phyloP scores from a whole-genome alignment of 2,797 vertebrate species.

The Acridotheres tristis region DNA sequence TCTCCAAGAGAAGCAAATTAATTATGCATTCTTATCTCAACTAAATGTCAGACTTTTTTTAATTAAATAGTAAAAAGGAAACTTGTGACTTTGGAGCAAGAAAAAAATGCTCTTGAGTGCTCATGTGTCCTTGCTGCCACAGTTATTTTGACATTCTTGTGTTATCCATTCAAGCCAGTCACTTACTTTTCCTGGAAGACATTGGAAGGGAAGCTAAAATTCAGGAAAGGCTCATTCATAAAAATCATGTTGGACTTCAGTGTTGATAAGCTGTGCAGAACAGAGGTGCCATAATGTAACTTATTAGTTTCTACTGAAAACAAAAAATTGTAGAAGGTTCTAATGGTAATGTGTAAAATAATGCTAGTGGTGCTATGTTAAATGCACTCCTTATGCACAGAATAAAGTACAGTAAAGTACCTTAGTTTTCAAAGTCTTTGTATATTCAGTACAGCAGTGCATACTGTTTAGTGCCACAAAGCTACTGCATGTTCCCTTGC shows the following conservation, averaged over 20 bases:
- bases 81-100: neutral
- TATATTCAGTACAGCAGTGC: neutral
- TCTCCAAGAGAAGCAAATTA: neutral
- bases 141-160: neutral
- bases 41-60: neutral
- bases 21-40: neutral
- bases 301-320: neutral
- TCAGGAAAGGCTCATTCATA: conserved; percentile 25
- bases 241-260: neutral
- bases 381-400: neutral
- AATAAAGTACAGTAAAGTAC: neutral
- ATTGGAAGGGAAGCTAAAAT: conserved; percentile 8
- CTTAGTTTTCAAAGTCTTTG: neutral
- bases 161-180: conserved; percentile 37
- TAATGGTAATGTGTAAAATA: neutral
- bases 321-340: neutral
- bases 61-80: conserved; percentile 10
- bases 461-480: neutral
- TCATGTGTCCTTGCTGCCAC: neutral
- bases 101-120: neutral
- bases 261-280: neutral
- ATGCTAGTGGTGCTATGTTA: neutral
- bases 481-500: neutral
- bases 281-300: neutral
- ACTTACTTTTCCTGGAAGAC: conserved; percentile 40